Percentiles rank a stretch among this genome's conserved stretches.
These are phyloP conservation scores for Naso thynnoides DNA, from an alignment of 2,797 vertebrate species.

Conservation along the genomic window DNA sequence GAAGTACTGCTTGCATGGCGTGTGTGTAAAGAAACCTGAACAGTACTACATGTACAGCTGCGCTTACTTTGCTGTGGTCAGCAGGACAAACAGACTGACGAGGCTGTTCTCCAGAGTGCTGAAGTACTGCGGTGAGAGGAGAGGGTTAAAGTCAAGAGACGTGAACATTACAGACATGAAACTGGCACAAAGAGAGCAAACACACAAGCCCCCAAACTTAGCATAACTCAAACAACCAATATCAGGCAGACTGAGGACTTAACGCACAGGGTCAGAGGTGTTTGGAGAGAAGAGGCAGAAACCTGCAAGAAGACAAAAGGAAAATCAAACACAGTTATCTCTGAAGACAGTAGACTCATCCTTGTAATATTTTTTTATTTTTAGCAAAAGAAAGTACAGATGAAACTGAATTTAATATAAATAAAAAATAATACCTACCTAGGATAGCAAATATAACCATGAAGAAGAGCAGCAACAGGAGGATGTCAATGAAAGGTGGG, in stretches of 20 bases:
- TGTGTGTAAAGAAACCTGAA: slow-evolving; percentile 21
- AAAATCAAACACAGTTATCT: slow-evolving; percentile 18
- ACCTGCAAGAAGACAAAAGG: slow-evolving; percentile 77
- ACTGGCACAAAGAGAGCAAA: slow-evolving; percentile 13
- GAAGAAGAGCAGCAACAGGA: slow-evolving; percentile 97
- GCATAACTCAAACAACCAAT: slow-evolving; percentile 22
- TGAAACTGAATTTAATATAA: neutral
- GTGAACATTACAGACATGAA: slow-evolving; percentile 28
- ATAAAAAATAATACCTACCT: slow-evolving; percentile 83
- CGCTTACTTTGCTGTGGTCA: slow-evolving; percentile 98
- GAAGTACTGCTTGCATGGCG: slow-evolving; percentile 32
- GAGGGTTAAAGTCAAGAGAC: slow-evolving; percentile 45
- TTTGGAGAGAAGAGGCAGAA: slow-evolving; percentile 98
- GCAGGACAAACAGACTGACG: slow-evolving; percentile 95
- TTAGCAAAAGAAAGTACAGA: neutral
- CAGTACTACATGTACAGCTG: neutral
- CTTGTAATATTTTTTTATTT: too few species aligned
- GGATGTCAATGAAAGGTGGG: slow-evolving; percentile 98
- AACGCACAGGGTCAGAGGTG: slow-evolving; percentile 91
- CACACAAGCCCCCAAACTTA: neutral
- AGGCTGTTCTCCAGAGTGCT: slow-evolving; percentile 97
- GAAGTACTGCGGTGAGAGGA: slow-evolving; percentile 90
- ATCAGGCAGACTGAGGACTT: slow-evolving; percentile 20
- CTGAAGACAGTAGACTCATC: neutral
- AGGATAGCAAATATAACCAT: slow-evolving; percentile 98